Base-by-base conservation (phyloP, 2,888 invertebrate species). In the Caenorhabditis wallacei region DNA sequence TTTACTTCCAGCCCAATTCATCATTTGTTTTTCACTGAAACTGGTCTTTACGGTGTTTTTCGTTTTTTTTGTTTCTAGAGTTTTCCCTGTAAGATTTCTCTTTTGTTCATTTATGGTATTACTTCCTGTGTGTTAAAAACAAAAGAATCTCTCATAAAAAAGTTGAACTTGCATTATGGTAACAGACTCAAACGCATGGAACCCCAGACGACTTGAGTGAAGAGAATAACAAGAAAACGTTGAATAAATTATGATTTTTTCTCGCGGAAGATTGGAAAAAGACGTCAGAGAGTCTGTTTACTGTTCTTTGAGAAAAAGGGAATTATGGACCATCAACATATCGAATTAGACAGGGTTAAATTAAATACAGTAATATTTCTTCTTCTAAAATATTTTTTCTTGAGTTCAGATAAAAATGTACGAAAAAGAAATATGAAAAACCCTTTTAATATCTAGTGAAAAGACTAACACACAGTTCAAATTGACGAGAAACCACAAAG, bases 161-260 rank as follows among this genome's bases (percentile, higher is more conserved):
- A 10, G 13, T 43, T 56, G 48, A 57, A 53, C 40, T 61, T 11
- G 7, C 46, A n/a, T 10, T 43, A 16, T 46, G 40, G 59, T 61
- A 40, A 61, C 40, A 13, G 37, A 46, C 22, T 46, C 16, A 43
- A 10, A 37, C 20, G 5, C 3, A 22, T 1, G 40, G 18, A 1
- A 48, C n/a, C 40, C 26, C 30, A 59, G 70, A 59, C 59, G 22
- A 35, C 57, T 48, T 59, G n/a, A 2, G 48, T 20, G 13, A 16
- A 40, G 30, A 40, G 8, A 35, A 64, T 56, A 74, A 74, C 74
- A 74, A 66, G 56, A 74, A 46, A 56, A 13, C 56, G 46, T 57
- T 74, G 64, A 74, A 74, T 74, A 74, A 64, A 43, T 74, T 46
- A 74, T 66, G 26, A 46, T 24, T 57, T 40, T 46, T 74, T 66